phyloP scores from a whole-genome alignment of 2,888 invertebrate species.

The Ditula angustiorana region DNA sequence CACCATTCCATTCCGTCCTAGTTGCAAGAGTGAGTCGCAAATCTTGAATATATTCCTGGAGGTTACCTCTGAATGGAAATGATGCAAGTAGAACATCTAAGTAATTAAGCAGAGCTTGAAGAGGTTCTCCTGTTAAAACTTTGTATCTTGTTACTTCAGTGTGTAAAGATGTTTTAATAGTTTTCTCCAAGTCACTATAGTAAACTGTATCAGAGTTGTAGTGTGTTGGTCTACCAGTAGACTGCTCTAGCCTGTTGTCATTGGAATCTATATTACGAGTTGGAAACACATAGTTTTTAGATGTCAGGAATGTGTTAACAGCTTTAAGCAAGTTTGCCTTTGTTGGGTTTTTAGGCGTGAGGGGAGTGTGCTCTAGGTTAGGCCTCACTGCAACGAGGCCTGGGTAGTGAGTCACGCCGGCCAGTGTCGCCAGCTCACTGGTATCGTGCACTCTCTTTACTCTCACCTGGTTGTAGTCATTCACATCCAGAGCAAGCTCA shows the following conservation, averaged over 20 bases:
- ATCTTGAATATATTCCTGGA: conserved; percentile 87
- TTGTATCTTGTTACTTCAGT: conserved; percentile 92
- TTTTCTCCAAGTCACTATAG: conserved; percentile 95
- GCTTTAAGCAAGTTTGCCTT: conserved; percentile 75
- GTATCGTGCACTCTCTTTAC: conserved; percentile 86
- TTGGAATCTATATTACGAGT: conserved; percentile 54
- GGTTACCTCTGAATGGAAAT: conserved; percentile 91
- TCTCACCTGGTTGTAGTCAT: conserved; percentile 81
- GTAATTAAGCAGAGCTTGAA: conserved; percentile 91
- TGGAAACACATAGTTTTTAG: conserved; percentile 76
- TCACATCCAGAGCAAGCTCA: conserved; percentile 88
- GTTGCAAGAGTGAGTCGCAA: conserved; percentile 82
- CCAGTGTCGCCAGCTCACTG: conserved; percentile 77
- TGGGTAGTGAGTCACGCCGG: conserved; percentile 82
- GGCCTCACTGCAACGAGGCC: conserved; percentile 81
- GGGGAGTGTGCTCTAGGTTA: conserved; percentile 61
- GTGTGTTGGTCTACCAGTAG: conserved; percentile 43
- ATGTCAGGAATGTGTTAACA: conserved; percentile 82
- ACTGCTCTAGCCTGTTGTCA: conserved; percentile 49
- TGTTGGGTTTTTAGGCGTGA: conserved; percentile 72
- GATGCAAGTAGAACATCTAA: conserved; percentile 89
- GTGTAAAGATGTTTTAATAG: conserved; percentile 92
- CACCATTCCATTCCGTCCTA: conserved; percentile 84
- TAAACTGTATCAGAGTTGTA: conserved; percentile 87
- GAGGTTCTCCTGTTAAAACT: conserved; percentile 88